A percentile compares a stretch with the other conserved stretches of the same genome.
Evolutionary conservation across 2,888 invertebrate genomes (phyloP).

Genomic region (Protonemura montana): DNA sequence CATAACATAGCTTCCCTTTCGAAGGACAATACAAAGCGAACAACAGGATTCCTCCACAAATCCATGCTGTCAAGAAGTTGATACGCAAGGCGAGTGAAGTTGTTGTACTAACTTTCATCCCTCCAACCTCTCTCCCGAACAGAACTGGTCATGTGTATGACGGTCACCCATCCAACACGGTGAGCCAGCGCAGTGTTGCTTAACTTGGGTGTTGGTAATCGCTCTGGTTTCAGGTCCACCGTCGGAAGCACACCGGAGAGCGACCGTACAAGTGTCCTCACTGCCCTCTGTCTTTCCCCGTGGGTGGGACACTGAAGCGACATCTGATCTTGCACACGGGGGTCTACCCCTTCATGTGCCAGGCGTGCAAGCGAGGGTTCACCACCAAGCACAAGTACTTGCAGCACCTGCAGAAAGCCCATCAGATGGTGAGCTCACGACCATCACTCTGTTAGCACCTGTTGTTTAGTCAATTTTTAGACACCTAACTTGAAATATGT

Average conservation of each 20-base stretch:
- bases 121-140: too few relatives aligned
- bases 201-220: too few relatives aligned
- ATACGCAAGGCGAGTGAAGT: too few relatives aligned
- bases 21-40: too few relatives aligned
- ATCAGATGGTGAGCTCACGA: constrained; percentile 43
- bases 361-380: constrained; percentile 51
- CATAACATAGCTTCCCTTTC: too few relatives aligned
- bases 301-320: constrained; percentile 59
- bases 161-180: too few relatives aligned
- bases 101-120: too few relatives aligned
- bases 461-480: background rate
- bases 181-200: too few relatives aligned
- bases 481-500: too few relatives aligned
- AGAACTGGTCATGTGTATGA: too few relatives aligned
- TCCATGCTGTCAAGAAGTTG: too few relatives aligned
- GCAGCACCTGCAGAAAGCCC: constrained; percentile 50
- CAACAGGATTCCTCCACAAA: too few relatives aligned
- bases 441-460: background rate
- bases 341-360: constrained; percentile 50
- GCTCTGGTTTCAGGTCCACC: constrained; percentile 54
- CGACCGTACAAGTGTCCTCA: constrained; percentile 60
- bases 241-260: constrained; percentile 61
- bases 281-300: constrained; percentile 60
- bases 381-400: constrained; percentile 50
- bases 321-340: constrained; percentile 56